Percentiles rank a stretch among this genome's conserved stretches.
Evolutionary conservation across 2,797 vertebrate species (phyloP).

Genomic region (Hozukius guyotensis): DNA sequence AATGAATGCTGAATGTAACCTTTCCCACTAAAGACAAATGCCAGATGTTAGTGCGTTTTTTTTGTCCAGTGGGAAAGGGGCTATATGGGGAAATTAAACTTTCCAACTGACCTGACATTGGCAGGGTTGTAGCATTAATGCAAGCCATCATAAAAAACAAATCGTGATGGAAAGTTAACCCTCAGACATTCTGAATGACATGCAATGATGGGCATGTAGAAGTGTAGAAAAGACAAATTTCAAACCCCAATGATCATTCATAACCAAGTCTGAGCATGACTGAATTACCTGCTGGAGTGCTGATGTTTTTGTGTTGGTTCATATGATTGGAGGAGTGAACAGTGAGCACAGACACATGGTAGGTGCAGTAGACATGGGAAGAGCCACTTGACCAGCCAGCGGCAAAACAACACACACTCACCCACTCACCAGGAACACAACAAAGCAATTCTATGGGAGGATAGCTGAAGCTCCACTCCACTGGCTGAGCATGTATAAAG

Average conservation of each 20-base stretch:
- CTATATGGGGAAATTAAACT: neutral
- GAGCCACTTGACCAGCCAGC: constrained; percentile 52
- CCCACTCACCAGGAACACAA: constrained; percentile 36
- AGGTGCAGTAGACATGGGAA: constrained; percentile 20
- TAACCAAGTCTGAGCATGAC: neutral
- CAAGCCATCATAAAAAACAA: neutral
- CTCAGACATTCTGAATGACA: neutral
- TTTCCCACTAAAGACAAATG: neutral
- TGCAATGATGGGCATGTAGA: neutral
- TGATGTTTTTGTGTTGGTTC: constrained; percentile 11
- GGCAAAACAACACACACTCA: constrained; percentile 4
- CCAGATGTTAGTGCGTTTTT: neutral
- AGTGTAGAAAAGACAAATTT: neutral
- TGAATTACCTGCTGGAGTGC: neutral
- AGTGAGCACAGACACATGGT: neutral
- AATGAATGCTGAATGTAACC: neutral
- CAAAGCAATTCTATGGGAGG: constrained; percentile 35
- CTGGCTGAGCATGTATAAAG: constrained; percentile 29
- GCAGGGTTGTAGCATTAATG: neutral
- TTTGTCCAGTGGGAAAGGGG: neutral
- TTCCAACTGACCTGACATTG: neutral
- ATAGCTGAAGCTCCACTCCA: constrained; percentile 22
- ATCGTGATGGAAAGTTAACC: neutral
- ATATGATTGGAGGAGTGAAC: constrained; percentile 5
- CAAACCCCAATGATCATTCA: neutral